phyloP scores from a whole-genome alignment of 2,797 vertebrate genomes.

The Steatocranus sp. region DNA sequence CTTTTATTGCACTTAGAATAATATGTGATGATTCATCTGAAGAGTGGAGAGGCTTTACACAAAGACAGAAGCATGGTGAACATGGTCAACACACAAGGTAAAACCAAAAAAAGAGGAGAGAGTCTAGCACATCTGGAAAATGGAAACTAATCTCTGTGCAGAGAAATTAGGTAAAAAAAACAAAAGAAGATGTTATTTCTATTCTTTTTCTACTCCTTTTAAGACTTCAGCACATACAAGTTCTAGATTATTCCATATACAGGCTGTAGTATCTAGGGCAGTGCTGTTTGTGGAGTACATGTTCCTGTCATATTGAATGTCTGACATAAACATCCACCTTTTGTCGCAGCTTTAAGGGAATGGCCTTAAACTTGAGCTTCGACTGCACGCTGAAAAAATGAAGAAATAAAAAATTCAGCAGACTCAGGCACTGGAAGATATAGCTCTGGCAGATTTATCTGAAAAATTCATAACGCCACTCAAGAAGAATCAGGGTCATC shows the following conservation, averaged over 20 bases:
- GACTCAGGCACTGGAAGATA: constrained; percentile 42
- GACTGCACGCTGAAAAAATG: constrained; percentile 23
- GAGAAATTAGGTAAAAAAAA: not conserved
- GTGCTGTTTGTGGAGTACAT: not conserved
- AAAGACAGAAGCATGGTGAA: not conserved
- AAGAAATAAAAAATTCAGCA: constrained; percentile 66
- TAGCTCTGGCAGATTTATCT: constrained; percentile 50
- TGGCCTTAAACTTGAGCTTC: not conserved
- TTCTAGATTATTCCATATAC: not conserved
- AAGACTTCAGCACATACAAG: not conserved
- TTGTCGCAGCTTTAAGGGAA: not conserved
- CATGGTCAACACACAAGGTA: rapidly evolving
- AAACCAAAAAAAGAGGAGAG: not conserved
- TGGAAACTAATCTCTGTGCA: not conserved
- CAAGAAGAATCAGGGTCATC: constrained; percentile 51
- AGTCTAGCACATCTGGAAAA: not conserved
- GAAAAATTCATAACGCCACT: constrained; percentile 70
- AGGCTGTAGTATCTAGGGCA: constrained; percentile 9
- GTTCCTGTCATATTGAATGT: not conserved
- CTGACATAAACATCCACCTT: not conserved
- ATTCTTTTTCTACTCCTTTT: not conserved
- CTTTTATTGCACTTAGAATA: not conserved
- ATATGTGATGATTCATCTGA: not conserved
- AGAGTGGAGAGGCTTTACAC: not conserved
- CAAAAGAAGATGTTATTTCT: not conserved